phyloP scores from a whole-genome alignment of 2,888 invertebrate species.

The Thyatira batis region DNA sequence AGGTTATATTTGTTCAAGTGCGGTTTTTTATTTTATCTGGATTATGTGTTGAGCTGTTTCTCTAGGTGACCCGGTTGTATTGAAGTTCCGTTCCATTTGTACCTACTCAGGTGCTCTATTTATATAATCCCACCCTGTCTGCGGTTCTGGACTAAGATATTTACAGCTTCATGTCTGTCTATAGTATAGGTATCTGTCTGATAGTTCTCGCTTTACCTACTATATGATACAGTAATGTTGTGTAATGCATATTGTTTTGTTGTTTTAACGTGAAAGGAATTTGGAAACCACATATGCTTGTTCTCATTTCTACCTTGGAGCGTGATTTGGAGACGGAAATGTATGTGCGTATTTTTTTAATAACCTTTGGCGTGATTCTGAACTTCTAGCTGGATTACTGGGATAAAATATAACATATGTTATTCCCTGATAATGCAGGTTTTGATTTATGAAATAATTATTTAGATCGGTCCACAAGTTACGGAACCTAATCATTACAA shows the following conservation, averaged over 20 bases:
- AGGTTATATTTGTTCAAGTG: background rate
- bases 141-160: slow-evolving; percentile 6
- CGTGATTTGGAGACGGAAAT: too few relatives aligned
- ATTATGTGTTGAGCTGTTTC: slow-evolving; percentile 8
- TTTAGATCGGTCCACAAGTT: too few relatives aligned
- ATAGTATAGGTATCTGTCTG: background rate
- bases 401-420: too few relatives aligned
- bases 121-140: slow-evolving; percentile 25
- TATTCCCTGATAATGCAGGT: too few relatives aligned
- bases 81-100: slow-evolving; percentile 14
- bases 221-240: background rate
- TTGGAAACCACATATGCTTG: too few relatives aligned
- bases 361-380: too few relatives aligned
- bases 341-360: too few relatives aligned
- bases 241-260: background rate
- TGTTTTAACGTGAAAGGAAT: background rate
- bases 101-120: slow-evolving; percentile 42
- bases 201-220: slow-evolving; percentile 4
- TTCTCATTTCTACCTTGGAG: too few relatives aligned
- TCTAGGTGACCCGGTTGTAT: slow-evolving; percentile 29
- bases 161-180: background rate
- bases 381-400: too few relatives aligned
- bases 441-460: too few relatives aligned
- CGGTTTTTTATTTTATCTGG: slow-evolving; percentile 9
- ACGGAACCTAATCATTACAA: too few relatives aligned